Conservation (phyloP, 2,113 vertebrate species). For the Ciconia boyciana region DNA sequence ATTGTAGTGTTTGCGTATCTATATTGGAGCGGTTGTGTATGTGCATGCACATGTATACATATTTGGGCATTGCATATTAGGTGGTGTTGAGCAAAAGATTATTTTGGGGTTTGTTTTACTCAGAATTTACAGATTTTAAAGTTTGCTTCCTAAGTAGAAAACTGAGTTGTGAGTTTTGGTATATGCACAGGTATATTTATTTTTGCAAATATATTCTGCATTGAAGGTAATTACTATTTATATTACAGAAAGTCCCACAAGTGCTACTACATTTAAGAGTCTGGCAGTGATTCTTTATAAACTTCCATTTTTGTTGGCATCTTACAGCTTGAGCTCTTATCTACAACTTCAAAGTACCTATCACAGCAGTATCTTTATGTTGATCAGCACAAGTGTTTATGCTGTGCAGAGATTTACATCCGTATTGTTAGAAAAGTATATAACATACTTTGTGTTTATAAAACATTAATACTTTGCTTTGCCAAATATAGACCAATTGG, state of each 20-base stretch:
- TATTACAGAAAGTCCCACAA: slow-evolving; percentile 31
- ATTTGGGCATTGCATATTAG: background rate
- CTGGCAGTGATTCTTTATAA: slow-evolving; percentile 57
- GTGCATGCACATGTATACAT: background rate
- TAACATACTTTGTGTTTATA: background rate
- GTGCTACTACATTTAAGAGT: slow-evolving; percentile 41
- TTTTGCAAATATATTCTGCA: slow-evolving; percentile 4
- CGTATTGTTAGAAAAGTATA: background rate
- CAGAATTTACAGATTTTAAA: background rate
- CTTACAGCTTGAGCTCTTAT: slow-evolving; percentile 46
- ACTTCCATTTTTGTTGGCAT: slow-evolving; percentile 27
- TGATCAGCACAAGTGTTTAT: slow-evolving; percentile 30
- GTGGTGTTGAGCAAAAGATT: background rate
- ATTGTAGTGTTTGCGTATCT: background rate
- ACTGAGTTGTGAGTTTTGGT: background rate
- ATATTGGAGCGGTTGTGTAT: background rate
- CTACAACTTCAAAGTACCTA: slow-evolving; percentile 45
- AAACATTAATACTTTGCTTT: slow-evolving; percentile 42
- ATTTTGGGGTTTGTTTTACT: background rate
- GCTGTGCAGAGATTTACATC: slow-evolving; percentile 41
- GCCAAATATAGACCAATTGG: slow-evolving; percentile 40
- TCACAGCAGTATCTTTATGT: slow-evolving; percentile 46
- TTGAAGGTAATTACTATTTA: slow-evolving; percentile 50
- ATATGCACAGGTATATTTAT: background rate
- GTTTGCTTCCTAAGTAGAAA: background rate